Percentiles rank a stretch among this genome's conserved stretches.
Conservation (phyloP, 2,888 invertebrate species). For the Cerceris rybyensis region DNA sequence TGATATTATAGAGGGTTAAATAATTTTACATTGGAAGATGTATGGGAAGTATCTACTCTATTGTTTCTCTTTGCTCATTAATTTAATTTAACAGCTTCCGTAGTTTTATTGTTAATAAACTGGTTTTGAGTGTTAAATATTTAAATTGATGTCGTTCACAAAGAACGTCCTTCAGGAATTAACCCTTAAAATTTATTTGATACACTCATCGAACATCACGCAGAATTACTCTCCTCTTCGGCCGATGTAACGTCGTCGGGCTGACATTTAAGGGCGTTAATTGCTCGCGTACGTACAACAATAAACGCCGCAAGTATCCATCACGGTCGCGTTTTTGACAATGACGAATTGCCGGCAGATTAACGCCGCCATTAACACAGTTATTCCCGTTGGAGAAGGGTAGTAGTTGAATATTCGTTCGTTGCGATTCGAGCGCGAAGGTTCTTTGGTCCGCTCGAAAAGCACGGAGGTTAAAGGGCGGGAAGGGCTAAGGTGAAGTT, state of each 20-base stretch:
- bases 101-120: no score
- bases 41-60: no score
- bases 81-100: no score
- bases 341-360: constrained; percentile 21
- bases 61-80: no score
- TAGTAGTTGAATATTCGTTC: constrained; percentile 7
- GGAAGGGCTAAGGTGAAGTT: neutral
- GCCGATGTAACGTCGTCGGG: neutral
- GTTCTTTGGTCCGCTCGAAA: neutral
- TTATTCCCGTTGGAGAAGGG: constrained; percentile 5
- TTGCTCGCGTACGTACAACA: neutral
- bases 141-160: no score
- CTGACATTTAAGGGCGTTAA: constrained; percentile 12
- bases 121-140: no score
- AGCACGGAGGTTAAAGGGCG: neutral
- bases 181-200: no score
- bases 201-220: no score
- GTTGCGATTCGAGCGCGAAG: neutral
- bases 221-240: neutral
- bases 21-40: no score
- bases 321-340: constrained; percentile 10
- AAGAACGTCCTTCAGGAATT: no score
- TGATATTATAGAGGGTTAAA: no score
- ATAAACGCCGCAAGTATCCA: constrained; percentile 7
- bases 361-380: constrained; percentile 22